Conservation (phyloP, 2,797 vertebrate species). For the Dermochelys coriacea region DNA sequence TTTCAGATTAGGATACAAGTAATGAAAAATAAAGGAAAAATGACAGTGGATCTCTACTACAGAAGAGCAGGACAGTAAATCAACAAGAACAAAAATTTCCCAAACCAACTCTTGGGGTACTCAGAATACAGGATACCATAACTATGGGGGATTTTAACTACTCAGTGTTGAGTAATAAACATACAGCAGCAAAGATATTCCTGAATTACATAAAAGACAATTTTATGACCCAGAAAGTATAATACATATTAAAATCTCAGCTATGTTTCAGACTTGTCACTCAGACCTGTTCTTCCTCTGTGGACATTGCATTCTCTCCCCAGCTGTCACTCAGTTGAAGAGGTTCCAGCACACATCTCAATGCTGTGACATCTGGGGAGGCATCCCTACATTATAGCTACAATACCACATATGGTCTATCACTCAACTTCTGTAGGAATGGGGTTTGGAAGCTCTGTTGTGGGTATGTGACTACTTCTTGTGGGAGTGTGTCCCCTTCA, state of each 20-base stretch:
- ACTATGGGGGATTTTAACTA: background rate
- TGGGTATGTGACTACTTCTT: conserved; percentile 8
- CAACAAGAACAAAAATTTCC: background rate
- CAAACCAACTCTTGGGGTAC: background rate
- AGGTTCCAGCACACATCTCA: background rate
- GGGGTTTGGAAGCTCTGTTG: conserved; percentile 5
- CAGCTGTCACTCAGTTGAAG: background rate
- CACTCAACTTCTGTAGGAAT: background rate
- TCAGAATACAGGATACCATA: background rate
- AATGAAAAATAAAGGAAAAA: background rate
- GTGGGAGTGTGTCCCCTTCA: conserved; percentile 61
- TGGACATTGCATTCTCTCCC: background rate
- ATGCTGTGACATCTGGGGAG: background rate
- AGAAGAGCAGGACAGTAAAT: background rate
- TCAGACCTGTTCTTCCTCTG: background rate
- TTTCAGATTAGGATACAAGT: background rate
- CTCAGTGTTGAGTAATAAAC: background rate
- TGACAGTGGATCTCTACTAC: background rate
- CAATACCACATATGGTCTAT: background rate
- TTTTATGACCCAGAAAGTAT: conserved; percentile 4
- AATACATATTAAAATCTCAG: background rate
- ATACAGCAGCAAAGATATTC: background rate
- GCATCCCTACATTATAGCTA: background rate
- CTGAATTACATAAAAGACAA: background rate
- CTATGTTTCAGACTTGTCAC: background rate